Evolutionary conservation across 1,140 invertebrate species (phyloP).

Genomic region (Radopholus similis): DNA sequence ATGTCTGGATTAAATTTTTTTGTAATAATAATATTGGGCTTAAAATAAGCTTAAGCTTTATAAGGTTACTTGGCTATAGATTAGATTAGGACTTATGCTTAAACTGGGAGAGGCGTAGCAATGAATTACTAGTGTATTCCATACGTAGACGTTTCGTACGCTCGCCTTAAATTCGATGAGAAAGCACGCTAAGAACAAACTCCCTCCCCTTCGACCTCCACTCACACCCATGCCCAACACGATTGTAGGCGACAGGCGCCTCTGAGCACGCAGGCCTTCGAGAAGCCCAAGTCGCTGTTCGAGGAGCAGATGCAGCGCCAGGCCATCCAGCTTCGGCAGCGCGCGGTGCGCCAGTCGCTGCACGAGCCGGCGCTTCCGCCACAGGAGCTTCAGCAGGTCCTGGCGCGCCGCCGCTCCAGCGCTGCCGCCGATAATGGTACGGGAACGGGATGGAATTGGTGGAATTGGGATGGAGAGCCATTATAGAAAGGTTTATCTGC

Average conservation of each 20-base stretch:
- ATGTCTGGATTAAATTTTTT: too few relatives aligned
- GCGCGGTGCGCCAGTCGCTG: background rate
- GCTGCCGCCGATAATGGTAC: background rate
- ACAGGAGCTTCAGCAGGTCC: conserved; percentile 17
- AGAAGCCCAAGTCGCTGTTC: conserved; percentile 54
- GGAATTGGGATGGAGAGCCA: background rate
- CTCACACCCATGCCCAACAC: background rate
- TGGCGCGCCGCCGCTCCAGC: background rate
- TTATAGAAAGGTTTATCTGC: background rate
- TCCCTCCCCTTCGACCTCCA: background rate
- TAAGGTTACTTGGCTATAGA: too few relatives aligned
- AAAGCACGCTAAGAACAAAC: too few relatives aligned
- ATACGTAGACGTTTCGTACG: too few relatives aligned
- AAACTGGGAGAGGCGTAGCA: too few relatives aligned
- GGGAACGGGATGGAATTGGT: background rate
- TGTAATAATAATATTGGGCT: too few relatives aligned
- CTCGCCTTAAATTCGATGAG: too few relatives aligned
- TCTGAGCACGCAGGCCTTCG: conserved; percentile 35
- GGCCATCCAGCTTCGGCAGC: conserved; percentile 34
- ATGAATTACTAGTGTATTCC: too few relatives aligned
- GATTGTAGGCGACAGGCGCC: background rate
- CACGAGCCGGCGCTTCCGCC: background rate
- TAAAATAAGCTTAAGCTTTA: too few relatives aligned
- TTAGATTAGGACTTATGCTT: too few relatives aligned
- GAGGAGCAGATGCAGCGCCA: conserved; percentile 55